phyloP scores from a whole-genome alignment of 35 echinoderm and acorn worm species.

The Strongylocentrotus purpuratus region DNA sequence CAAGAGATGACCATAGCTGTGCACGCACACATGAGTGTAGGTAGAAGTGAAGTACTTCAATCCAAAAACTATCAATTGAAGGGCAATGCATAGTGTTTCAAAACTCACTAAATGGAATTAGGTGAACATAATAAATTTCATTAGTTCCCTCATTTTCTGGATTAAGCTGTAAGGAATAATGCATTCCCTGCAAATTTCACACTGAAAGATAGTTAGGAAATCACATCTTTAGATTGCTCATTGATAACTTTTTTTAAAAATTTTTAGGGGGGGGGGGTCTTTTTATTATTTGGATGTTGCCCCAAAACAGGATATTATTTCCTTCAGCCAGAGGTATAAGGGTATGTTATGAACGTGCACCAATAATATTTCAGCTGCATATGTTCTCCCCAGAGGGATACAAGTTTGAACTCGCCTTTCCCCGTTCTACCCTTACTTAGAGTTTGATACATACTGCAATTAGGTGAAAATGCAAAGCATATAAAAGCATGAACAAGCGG shows the following conservation, averaged over 20 bases:
- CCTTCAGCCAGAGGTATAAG: background rate
- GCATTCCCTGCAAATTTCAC: no score
- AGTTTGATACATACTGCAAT: background rate
- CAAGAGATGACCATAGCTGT: background rate
- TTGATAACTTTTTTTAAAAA: background rate
- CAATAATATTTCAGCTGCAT: background rate
- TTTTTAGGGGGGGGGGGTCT: no score
- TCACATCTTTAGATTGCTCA: background rate
- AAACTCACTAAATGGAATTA: background rate
- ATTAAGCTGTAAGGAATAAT: no score
- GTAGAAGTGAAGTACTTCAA: background rate
- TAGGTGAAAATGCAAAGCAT: conserved; percentile 11
- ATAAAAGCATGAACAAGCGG: background rate
- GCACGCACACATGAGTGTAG: background rate
- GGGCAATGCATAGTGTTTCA: background rate
- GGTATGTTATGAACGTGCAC: background rate
- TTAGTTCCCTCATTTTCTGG: background rate
- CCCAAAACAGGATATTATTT: no score
- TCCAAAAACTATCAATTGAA: background rate
- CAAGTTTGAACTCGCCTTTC: no score
- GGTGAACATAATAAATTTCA: no score
- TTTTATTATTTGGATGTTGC: no score
- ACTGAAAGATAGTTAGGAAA: no score
- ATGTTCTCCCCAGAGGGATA: background rate
- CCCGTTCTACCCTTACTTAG: background rate